phyloP scores from a whole-genome alignment of 2,888 invertebrate genomes.

The Stictocephala bisonia region DNA sequence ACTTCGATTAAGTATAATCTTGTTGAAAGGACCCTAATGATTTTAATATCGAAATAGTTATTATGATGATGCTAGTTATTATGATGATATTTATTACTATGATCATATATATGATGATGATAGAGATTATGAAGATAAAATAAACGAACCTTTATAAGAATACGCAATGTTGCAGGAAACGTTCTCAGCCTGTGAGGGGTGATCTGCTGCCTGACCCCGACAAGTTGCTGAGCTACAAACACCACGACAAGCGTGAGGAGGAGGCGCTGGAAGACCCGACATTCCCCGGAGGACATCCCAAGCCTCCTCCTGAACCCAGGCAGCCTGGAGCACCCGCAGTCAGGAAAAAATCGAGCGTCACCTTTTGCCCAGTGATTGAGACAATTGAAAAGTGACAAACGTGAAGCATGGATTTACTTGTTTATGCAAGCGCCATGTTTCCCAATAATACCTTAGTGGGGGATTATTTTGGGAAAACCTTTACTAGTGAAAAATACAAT shows the following conservation, averaged over 20 bases:
- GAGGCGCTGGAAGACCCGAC: slow-evolving; percentile 28
- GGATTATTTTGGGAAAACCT: no score
- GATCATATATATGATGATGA: no score
- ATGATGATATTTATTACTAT: no score
- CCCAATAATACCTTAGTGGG: no score
- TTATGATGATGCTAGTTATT: no score
- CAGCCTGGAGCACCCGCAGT: slow-evolving; percentile 19
- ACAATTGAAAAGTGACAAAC: slow-evolving; percentile 31
- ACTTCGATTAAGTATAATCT: no score
- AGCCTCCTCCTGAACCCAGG: slow-evolving; percentile 38
- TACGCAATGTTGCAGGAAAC: slow-evolving; percentile 31
- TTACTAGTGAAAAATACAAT: no score
- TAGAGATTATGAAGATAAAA: no score
- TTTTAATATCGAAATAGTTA: no score
- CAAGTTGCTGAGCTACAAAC: slow-evolving; percentile 43
- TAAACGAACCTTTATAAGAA: background rate
- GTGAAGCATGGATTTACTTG: no score
- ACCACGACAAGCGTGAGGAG: slow-evolving; percentile 33
- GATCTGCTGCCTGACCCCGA: slow-evolving; percentile 35
- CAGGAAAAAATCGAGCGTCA: slow-evolving; percentile 40
- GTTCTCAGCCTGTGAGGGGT: slow-evolving; percentile 39
- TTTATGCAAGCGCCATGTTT: no score
- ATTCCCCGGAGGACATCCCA: slow-evolving; percentile 24
- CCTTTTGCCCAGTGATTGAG: slow-evolving; percentile 38
- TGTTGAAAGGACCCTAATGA: no score